A percentile compares a stretch with the other conserved stretches of the same genome.
phyloP scores from a whole-genome alignment of 2,113 vertebrate species.

The Ramphastos sulfuratus region DNA sequence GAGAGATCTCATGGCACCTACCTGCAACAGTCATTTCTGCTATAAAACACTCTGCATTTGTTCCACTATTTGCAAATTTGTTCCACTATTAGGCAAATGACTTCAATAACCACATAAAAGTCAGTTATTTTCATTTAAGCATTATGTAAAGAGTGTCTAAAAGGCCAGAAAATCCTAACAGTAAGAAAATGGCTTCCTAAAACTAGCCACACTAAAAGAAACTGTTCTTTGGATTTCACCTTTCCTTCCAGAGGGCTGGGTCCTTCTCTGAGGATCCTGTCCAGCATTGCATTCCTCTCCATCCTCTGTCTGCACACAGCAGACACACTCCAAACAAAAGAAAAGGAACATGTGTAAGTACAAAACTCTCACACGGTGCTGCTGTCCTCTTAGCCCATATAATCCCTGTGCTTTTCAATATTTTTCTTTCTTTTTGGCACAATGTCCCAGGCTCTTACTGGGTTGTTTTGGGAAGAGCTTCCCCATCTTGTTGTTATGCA shows the following conservation, averaged over 20 bases:
- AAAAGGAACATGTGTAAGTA: not conserved
- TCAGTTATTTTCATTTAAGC: not conserved
- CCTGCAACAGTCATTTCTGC: not conserved
- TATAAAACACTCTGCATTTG: not conserved
- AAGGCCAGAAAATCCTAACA: not conserved
- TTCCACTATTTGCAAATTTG: not conserved
- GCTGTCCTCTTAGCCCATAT: not conserved
- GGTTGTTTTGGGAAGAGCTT: not conserved
- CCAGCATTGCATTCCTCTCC: not conserved
- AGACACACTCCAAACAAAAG: not conserved
- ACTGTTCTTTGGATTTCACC: not conserved
- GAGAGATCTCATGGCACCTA: not conserved
- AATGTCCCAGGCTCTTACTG: rapidly evolving
- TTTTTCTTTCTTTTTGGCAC: not conserved
- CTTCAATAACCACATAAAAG: not conserved
- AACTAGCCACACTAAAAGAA: not conserved
- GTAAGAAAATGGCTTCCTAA: not conserved
- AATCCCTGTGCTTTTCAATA: not conserved
- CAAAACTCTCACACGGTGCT: not conserved
- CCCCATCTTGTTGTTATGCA: not conserved
- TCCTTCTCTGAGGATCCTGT: not conserved
- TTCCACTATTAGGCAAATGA: not conserved
- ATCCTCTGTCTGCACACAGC: not conserved
- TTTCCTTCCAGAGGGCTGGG: not conserved
- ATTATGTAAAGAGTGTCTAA: not conserved